Conservation (phyloP, 2,888 invertebrate genomes). For the Sepioteuthis lessoniana region DNA sequence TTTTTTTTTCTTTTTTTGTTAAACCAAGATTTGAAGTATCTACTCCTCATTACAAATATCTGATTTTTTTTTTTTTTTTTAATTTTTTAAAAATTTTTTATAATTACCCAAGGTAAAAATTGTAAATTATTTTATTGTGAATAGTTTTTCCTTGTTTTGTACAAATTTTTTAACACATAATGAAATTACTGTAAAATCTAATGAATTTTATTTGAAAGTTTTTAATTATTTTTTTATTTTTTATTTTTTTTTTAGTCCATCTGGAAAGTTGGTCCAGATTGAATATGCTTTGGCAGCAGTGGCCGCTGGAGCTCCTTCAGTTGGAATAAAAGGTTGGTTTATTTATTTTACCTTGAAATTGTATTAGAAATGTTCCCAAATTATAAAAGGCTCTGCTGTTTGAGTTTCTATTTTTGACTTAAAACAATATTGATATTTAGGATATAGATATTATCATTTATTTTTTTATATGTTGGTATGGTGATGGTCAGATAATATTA, state of each 20-base stretch:
- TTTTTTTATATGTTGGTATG: too few species aligned
- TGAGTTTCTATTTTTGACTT: too few species aligned
- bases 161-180: not conserved
- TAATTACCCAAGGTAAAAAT: not conserved
- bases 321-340: slow-evolving; percentile 91
- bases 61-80: not conserved
- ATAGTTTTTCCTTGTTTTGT: not conserved
- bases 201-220: too few species aligned
- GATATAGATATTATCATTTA: too few species aligned
- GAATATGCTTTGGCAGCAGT: slow-evolving; percentile 99
- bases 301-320: slow-evolving; percentile 97
- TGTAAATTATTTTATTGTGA: not conserved
- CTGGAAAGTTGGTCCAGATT: slow-evolving; percentile 98
- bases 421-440: too few species aligned
- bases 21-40: too few species aligned
- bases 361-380: too few species aligned
- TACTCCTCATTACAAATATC: too few species aligned
- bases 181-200: too few species aligned
- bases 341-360: too few species aligned
- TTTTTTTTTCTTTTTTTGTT: not conserved
- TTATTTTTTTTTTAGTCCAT: slow-evolving; percentile 84
- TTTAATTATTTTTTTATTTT: not conserved
- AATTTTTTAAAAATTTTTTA: not conserved
- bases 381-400: too few species aligned
- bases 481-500: too few species aligned